phyloP scores from a whole-genome alignment of 2,113 vertebrate genomes.

The Otus sunia region DNA sequence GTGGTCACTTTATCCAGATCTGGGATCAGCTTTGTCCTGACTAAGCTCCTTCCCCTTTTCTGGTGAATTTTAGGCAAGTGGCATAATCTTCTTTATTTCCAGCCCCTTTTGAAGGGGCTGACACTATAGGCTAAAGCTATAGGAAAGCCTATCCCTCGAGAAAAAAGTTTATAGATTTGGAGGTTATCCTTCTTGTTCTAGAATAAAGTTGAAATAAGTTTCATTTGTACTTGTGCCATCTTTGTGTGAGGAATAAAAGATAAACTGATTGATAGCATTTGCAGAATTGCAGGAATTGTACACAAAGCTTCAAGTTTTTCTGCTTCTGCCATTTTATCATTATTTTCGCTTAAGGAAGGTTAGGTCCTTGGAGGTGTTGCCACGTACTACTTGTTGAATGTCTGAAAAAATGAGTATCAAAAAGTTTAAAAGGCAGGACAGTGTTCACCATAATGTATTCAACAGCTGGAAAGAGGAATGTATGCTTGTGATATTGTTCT shows the following conservation, averaged over 20 bases:
- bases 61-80: neutral
- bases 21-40: neutral
- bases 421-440: neutral
- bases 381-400: neutral
- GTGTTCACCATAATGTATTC: neutral
- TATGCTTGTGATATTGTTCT: neutral
- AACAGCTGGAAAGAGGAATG: neutral
- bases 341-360: neutral
- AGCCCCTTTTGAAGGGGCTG: neutral
- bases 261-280: neutral
- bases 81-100: neutral
- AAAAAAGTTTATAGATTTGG: neutral
- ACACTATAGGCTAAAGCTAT: accelerated
- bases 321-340: neutral
- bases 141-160: neutral
- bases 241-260: neutral
- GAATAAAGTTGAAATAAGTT: neutral
- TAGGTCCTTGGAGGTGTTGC: neutral
- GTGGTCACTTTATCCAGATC: neutral
- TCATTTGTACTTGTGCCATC: neutral
- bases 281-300: neutral
- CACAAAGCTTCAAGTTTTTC: neutral
- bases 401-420: neutral
- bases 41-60: neutral
- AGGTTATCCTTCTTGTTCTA: neutral